phyloP scores from a whole-genome alignment of 1,140 invertebrate species.

The Drosophila mauritiana region DNA sequence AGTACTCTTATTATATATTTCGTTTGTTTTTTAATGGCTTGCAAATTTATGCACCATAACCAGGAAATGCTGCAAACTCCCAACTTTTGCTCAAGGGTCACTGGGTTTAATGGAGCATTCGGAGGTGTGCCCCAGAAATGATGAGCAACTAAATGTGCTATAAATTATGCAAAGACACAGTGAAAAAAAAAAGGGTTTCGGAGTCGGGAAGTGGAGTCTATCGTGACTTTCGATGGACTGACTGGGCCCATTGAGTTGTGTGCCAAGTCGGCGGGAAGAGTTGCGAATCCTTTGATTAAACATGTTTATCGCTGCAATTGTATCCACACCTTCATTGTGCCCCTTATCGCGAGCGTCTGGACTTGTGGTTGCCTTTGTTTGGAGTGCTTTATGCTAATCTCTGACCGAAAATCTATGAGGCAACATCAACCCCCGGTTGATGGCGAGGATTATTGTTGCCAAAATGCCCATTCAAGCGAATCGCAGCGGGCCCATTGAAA shows the following conservation, averaged over 20 bases:
- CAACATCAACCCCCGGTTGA: constrained; percentile 38
- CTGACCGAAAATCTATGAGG: constrained; percentile 71
- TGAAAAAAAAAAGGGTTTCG: not conserved
- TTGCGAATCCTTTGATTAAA: constrained; percentile 46
- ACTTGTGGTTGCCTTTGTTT: constrained; percentile 66
- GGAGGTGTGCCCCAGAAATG: not conserved
- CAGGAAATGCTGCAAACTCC: not conserved
- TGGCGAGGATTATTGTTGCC: constrained; percentile 51
- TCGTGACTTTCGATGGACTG: constrained; percentile 2
- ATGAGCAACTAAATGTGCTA: not conserved
- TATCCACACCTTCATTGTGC: constrained; percentile 58
- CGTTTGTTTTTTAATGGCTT: not conserved
- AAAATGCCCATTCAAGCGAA: constrained; percentile 60
- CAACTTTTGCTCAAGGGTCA: not conserved
- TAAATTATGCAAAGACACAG: not conserved
- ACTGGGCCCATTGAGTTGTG: constrained; percentile 22
- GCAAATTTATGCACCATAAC: not conserved
- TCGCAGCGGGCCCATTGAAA: constrained; percentile 62
- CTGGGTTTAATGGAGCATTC: not conserved
- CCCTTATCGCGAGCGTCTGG: constrained; percentile 63
- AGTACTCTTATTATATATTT: not conserved
- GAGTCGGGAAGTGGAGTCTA: not conserved
- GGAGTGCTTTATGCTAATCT: constrained; percentile 74
- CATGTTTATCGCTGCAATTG: constrained; percentile 49
- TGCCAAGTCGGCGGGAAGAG: constrained; percentile 9